Conservation (phyloP, 2,113 vertebrate species). For the Budorcas taxicolor region DNA sequence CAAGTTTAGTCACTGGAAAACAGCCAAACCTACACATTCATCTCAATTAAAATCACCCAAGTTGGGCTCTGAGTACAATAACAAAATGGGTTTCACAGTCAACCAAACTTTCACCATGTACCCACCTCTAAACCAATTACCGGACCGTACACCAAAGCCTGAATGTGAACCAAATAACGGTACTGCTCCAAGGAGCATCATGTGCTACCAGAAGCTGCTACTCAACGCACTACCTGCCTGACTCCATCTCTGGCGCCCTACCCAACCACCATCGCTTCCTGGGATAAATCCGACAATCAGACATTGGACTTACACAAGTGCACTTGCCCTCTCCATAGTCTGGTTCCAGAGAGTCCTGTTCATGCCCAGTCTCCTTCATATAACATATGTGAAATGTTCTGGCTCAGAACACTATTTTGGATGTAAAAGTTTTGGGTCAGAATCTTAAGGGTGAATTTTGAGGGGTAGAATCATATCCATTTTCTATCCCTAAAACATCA, state of each 20-base stretch:
- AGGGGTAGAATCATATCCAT: constrained; percentile 56
- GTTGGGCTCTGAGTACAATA: background rate
- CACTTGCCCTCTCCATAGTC: constrained; percentile 69
- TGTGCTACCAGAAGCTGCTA: background rate
- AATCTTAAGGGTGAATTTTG: constrained; percentile 60
- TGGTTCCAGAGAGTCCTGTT: constrained; percentile 67
- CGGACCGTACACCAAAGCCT: background rate
- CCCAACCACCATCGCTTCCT: constrained; percentile 54
- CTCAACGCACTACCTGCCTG: background rate
- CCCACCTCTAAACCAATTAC: background rate
- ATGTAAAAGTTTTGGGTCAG: constrained; percentile 72
- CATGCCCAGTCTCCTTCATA: constrained; percentile 67
- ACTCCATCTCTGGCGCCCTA: constrained; percentile 13
- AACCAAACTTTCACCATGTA: constrained; percentile 15
- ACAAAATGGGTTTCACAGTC: constrained; percentile 14
- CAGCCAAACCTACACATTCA: background rate
- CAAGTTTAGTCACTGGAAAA: background rate
- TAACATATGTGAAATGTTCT: constrained; percentile 69
- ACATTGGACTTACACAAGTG: constrained; percentile 65
- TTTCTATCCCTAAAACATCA: constrained; percentile 65
- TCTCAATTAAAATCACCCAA: background rate
- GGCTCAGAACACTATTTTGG: constrained; percentile 70
- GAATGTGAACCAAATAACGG: background rate
- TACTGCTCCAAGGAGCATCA: background rate
- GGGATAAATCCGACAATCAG: constrained; percentile 61